phyloP scores from a whole-genome alignment of 2,888 invertebrate genomes.

The Alsophila aescularia region DNA sequence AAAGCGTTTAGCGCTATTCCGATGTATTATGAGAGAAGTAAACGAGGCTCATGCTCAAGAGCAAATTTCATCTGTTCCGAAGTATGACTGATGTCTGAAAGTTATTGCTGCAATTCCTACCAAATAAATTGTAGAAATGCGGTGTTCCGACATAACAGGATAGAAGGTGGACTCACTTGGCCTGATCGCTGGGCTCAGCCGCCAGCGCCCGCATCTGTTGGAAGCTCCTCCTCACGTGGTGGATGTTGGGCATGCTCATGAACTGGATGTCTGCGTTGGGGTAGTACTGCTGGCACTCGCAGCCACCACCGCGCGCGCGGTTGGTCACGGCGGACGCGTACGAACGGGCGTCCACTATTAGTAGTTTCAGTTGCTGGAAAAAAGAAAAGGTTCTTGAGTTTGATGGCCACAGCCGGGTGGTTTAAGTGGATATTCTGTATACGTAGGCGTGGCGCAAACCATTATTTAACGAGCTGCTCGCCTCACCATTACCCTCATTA shows the following conservation, averaged over 20 bases:
- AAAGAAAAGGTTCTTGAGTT: not conserved
- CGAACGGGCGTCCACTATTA: slow-evolving; percentile 97
- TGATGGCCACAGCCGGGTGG: no score
- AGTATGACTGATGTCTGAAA: no score
- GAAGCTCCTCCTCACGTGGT: slow-evolving; percentile 97
- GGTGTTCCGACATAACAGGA: no score
- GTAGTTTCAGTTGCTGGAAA: slow-evolving; percentile 87
- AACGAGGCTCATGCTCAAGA: no score
- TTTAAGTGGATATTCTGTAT: no score
- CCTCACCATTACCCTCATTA: not conserved
- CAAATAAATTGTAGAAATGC: no score
- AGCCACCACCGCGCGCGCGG: slow-evolving; percentile 98
- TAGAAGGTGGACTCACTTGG: slow-evolving; percentile 86
- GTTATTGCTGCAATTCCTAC: no score
- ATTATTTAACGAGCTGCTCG: not conserved
- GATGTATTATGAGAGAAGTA: no score
- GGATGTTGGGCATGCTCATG: slow-evolving; percentile 99
- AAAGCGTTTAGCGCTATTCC: no score
- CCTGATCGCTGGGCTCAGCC: slow-evolving; percentile 90
- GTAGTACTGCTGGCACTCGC: slow-evolving; percentile 98
- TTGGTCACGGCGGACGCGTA: slow-evolving; percentile 98
- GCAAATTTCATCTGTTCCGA: no score
- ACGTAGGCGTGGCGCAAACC: no score
- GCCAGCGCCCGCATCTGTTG: slow-evolving; percentile 92
- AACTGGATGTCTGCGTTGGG: slow-evolving; percentile 97